Evolutionary conservation across 2,888 invertebrate species (phyloP), one percentile per base, ranked within the genome.

Genomic region (Trilocha varians): DNA sequence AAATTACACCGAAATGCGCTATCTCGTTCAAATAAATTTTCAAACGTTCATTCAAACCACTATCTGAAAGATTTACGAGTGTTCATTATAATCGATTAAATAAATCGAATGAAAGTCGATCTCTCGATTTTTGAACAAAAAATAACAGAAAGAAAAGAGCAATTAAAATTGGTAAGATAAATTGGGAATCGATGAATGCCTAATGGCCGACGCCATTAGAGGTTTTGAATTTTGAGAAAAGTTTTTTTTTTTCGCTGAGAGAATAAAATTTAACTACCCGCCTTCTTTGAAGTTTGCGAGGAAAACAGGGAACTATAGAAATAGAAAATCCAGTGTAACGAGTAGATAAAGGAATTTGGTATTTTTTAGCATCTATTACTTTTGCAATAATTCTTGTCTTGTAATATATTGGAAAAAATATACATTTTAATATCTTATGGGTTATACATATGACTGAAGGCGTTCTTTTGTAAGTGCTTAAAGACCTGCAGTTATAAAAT

Each of bases 111-210:
- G 65, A 68, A 66, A 59, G 55, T 60, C 50, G 60, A 58, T 69
- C 34, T 34, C 58, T 54, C 67, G 69, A 69, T 74, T 72, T 25
- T 18, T 25, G 6, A 9, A 25, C 25, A 25, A 11, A 25, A 25
- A 25, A 25, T 11, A 25, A 25, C 62, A 53, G 59, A 56, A 72
- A 69, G 65, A 69, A 2, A 72, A 69, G 73, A 74, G 76, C 77
- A 79, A 78, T 78, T 72, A 70, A n/a, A 62, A 71, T 67, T 72
- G 72, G 70, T 67, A 75, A 78, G 72, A 82, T 78, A 79, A 80
- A 83, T 83, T 80, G 76, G 70, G 65, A 73, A 77, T 79, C 82
- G 74, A 83, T 79, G 79, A 77, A 78, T 80, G 73, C 67, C 70
- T 84, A 84, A 84, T 82, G 82, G 78, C 59, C 70, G 57, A 61